These are phyloP conservation scores for Drosophila prolongata DNA, from an alignment of 2,888 invertebrate species.

Conservation along the genomic window DNA sequence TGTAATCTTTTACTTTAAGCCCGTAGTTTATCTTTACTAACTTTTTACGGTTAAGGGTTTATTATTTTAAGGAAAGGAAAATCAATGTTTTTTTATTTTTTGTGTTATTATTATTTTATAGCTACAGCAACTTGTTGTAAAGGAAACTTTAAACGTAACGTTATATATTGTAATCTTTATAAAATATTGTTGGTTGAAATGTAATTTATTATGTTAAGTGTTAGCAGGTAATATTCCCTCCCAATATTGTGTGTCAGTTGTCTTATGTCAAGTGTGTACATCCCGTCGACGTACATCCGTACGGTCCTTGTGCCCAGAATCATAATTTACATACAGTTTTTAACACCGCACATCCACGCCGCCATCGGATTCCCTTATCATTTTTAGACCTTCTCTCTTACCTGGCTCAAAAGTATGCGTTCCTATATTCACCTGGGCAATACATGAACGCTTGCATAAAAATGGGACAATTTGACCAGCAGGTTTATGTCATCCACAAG, in stretches of 20 bases:
- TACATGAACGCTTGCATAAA: slow-evolving; percentile 21
- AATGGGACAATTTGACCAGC: slow-evolving; percentile 15
- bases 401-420: slow-evolving; percentile 69
- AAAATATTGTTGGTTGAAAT: background rate
- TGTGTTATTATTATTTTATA: background rate
- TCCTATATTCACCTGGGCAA: slow-evolving; percentile 64
- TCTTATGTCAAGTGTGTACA: slow-evolving; percentile 2
- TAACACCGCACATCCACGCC: slow-evolving; percentile 3
- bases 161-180: background rate
- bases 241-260: slow-evolving; percentile 8
- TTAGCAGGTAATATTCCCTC: background rate
- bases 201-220: background rate
- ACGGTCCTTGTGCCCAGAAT: background rate
- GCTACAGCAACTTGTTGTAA: too few species aligned
- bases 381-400: slow-evolving; percentile 14
- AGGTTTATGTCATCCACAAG: slow-evolving; percentile 77
- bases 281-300: slow-evolving; percentile 2
- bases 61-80: background rate
- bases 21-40: background rate
- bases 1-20: background rate
- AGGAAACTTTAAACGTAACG: background rate
- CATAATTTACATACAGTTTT: slow-evolving; percentile 11
- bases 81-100: background rate
- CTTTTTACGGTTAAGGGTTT: background rate
- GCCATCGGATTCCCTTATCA: background rate